These are phyloP conservation scores for Sitobion miscanthi DNA, from an alignment of 1,140 invertebrate species.

Conservation along the genomic window DNA sequence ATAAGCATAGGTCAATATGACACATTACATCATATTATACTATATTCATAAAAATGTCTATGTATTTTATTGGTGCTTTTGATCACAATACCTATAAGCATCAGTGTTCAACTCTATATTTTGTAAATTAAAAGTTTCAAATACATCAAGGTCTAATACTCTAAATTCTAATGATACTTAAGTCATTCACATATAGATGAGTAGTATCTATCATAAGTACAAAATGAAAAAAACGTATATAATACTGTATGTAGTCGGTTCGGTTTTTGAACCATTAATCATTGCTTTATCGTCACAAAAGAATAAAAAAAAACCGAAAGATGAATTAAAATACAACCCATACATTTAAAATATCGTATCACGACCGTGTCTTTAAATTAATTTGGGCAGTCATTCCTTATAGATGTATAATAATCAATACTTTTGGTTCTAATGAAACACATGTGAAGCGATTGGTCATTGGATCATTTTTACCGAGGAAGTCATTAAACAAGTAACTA, in stretches of 20 bases:
- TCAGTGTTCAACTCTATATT: neutral
- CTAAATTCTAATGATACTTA: neutral
- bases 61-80: neutral
- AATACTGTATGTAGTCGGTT: neutral
- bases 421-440: neutral
- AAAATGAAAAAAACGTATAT: neutral
- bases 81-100: neutral
- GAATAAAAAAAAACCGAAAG: neutral
- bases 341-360: conserved; percentile 9
- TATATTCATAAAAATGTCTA: neutral
- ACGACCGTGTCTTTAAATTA: neutral
- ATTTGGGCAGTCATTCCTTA: neutral
- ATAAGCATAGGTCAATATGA: neutral
- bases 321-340: neutral
- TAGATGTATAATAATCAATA: neutral
- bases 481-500: neutral
- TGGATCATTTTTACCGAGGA: neutral
- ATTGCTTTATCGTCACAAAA: neutral
- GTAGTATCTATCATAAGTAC: neutral
- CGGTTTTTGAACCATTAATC: neutral
- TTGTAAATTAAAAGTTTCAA: neutral
- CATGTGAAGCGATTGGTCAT: neutral
- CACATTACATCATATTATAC: neutral
- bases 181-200: neutral
- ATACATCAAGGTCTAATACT: neutral